phyloP scores from a whole-genome alignment of 1,140 invertebrate genomes.

The Hestina assimilis region DNA sequence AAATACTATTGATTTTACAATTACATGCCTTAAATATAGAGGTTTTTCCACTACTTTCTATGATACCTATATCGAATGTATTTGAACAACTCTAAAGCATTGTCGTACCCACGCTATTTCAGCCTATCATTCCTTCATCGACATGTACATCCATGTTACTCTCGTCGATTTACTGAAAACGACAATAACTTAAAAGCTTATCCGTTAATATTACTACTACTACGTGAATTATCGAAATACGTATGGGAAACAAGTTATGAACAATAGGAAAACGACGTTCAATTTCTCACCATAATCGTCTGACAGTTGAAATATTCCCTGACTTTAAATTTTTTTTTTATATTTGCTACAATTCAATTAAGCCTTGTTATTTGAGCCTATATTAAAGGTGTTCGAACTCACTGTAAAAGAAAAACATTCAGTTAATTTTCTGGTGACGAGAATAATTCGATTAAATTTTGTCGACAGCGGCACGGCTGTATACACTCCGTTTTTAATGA shows the following conservation, averaged over 20 bases:
- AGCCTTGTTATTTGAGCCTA: not conserved
- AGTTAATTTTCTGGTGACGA: slow-evolving; percentile 36
- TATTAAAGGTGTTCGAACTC: slow-evolving; percentile 30
- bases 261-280: slow-evolving; percentile 60
- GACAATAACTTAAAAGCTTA: slow-evolving; percentile 40
- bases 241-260: slow-evolving; percentile 34
- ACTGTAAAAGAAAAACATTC: slow-evolving; percentile 28
- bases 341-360: not conserved
- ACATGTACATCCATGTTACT: slow-evolving; percentile 31
- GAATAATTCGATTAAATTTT: slow-evolving; percentile 58
- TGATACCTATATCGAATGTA: not conserved
- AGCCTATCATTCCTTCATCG: slow-evolving; percentile 33
- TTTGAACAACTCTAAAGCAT: slow-evolving; percentile 12
- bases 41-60: no score
- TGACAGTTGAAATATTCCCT: slow-evolving; percentile 35
- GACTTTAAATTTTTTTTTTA: not conserved
- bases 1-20: not conserved
- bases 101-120: slow-evolving; percentile 36
- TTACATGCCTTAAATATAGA: not conserved
- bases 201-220: slow-evolving; percentile 24
- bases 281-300: slow-evolving; percentile 43
- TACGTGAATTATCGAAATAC: not conserved
- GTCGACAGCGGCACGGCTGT: slow-evolving; percentile 31
- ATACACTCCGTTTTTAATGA: slow-evolving; percentile 47
- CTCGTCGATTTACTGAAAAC: slow-evolving; percentile 34